phyloP scores from a whole-genome alignment of 2,888 invertebrate species.

The Monochamus alternatus region DNA sequence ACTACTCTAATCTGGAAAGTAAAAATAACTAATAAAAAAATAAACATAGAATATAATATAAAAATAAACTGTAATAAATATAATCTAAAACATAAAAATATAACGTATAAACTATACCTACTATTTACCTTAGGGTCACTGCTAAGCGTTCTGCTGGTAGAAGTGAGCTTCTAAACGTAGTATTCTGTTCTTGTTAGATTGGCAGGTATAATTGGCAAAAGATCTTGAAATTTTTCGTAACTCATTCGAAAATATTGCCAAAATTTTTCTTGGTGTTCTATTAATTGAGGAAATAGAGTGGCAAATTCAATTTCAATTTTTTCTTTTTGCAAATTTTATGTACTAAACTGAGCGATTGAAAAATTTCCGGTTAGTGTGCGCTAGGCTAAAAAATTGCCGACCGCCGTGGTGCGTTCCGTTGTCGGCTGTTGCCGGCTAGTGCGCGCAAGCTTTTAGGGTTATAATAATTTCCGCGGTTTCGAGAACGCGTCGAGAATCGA shows the following conservation, averaged over 20 bases:
- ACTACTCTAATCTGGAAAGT: too few species aligned
- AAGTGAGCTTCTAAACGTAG: slow-evolving; percentile 15
- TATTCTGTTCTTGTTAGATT: slow-evolving; percentile 17
- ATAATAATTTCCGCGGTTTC: too few species aligned
- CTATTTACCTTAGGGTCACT: slow-evolving; percentile 15
- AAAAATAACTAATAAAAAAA: too few species aligned
- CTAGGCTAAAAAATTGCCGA: neutral
- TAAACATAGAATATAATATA: too few species aligned
- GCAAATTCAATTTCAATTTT: slow-evolving; percentile 29
- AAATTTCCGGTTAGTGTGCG: neutral
- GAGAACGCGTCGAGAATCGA: too few species aligned
- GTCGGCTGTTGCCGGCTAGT: too few species aligned
- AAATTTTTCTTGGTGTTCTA: neutral
- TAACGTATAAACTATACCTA: too few species aligned
- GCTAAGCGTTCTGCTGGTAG: slow-evolving; percentile 24
- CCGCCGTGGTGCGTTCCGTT: neutral
- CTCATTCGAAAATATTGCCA: slow-evolving; percentile 13
- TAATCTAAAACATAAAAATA: too few species aligned
- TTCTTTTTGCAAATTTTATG: neutral
- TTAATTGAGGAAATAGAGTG: slow-evolving; percentile 9
- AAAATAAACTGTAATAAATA: too few species aligned
- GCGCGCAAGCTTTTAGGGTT: too few species aligned
- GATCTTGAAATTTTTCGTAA: slow-evolving; percentile 23
- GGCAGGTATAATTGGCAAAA: neutral
- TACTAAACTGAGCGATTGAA: neutral